Evolutionary conservation across 2,888 invertebrate genomes (phyloP), one percentile per base, ranked within the genome.

Genomic region (Azorinus chamasolen): DNA sequence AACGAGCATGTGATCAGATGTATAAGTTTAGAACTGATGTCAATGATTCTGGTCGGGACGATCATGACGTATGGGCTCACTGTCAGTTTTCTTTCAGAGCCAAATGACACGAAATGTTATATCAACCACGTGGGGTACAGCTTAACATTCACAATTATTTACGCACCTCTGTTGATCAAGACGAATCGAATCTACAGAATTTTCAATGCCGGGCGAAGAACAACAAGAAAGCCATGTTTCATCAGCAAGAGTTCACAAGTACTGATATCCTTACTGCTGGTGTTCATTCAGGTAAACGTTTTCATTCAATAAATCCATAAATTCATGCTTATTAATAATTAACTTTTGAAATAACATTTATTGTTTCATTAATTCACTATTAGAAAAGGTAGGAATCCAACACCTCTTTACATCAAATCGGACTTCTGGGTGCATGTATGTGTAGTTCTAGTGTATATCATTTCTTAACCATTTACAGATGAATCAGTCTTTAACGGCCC

Each of bases 101-200:
- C 92, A 12, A 79, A 72, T 41, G 55, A 58, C 4, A 51, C 77
- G 57, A 76, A 83, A 53, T 92, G 92, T 69, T 86, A 84, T 65
- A 48, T 89, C 20, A 88, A 86, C 51, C 87, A 88, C 66, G 76
- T 89, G 32, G 90, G 89, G 10, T 91, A 91, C 65, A 90, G 89
- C 64, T 66, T 91, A 46, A 88, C 89, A 57, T 90, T 91, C 79
- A 86, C 91, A 20, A 71, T 89, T 41, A 87, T 89, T 18, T 91
- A 92, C 66, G 88, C 90, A 1, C 88, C 91, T 0, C 76, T 92
- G 18, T 77, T 91, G 22, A 88, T 90, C 25, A 85, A 89, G 64
- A 91, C 91, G 6, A 91, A 91, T 55, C 74, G 92, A 22, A 91
- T 92, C 22, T 90, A 89, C 80, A 79, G 90, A 16, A 90, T 91